Base-by-base conservation (phyloP, 1,140 invertebrate genomes). In the Meloidogyne chitwoodi region DNA sequence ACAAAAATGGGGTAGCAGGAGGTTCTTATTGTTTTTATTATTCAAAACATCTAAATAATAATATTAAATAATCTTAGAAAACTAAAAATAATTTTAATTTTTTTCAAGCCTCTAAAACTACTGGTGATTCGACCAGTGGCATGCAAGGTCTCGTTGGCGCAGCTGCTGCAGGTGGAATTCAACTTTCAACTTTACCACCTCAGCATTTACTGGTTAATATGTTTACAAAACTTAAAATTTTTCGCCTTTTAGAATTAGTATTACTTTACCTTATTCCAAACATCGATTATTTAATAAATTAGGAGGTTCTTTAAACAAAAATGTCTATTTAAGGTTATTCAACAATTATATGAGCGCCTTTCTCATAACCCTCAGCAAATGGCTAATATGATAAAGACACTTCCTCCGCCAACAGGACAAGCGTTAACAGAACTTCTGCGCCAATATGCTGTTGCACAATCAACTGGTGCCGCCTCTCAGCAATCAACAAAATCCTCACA, bases 141-240 rank as follows among this genome's bases (percentile, higher is more conserved):
- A 56, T 73, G 71, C 71, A 73, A 24, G 38, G 64, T 12, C 29
- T 26, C 1, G 68, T 29, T 27, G 68, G 70, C 14, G 14, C 38
- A 29, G 56, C 29, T 12, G 56, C 56, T 73, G 3, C 44, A 27
- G 71, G 71, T 2, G 56, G 24, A 31, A 73, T 73, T 4, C 71
- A 73, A 22, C 34, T 73, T 6, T 41, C 71, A 0, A 10, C 71
- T 4, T 63, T 73, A 24, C 56, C 56, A 1, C 71, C 41, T 8
- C 71, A 73, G 16, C 66, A 78, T 24, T 80, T 84, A 61, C 83
- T 80, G 71, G 72, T 68, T 26, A 63, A 8, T 24, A 12, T 68
- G 1, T 2, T 11, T 26, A 11, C 26, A 27, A 67, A 67, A 10
- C n/a, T 26, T 2, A 11, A 31, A 38, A 8, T 38, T 10, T 3